phyloP scores from a whole-genome alignment of 2,797 vertebrate genomes.

The Oceanodroma leucorhoa region DNA sequence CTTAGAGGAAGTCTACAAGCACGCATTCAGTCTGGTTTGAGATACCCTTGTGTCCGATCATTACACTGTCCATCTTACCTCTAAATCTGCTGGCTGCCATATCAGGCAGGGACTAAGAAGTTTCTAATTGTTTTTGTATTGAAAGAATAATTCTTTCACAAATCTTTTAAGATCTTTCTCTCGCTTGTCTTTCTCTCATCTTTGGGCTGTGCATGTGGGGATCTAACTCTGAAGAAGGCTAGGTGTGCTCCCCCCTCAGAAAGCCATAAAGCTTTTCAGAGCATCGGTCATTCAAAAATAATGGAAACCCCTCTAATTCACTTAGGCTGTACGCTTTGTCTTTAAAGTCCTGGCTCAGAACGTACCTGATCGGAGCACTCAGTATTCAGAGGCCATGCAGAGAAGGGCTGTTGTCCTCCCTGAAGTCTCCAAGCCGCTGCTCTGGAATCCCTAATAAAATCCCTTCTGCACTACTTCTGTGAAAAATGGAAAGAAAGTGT shows the following conservation, averaged over 20 bases:
- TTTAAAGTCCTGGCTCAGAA: background rate
- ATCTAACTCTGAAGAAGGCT: background rate
- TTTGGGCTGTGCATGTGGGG: background rate
- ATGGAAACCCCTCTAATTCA: background rate
- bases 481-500: background rate
- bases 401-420: background rate
- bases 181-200: background rate
- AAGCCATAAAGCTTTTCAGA: background rate
- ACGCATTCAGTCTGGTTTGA: background rate
- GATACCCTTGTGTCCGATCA: background rate
- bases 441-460: background rate
- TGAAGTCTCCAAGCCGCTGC: background rate
- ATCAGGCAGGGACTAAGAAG: background rate
- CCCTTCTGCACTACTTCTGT: background rate
- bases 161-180: background rate
- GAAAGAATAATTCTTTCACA: background rate
- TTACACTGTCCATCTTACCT: background rate
- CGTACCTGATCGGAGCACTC: rapidly evolving
- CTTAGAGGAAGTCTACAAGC: background rate
- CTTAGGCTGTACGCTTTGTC: background rate
- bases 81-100: background rate
- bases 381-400: background rate
- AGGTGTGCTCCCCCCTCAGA: background rate
- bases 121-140: background rate
- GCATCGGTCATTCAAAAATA: background rate